Conservation (phyloP, 2,797 vertebrate genomes). For the Oreortyx pictus region DNA sequence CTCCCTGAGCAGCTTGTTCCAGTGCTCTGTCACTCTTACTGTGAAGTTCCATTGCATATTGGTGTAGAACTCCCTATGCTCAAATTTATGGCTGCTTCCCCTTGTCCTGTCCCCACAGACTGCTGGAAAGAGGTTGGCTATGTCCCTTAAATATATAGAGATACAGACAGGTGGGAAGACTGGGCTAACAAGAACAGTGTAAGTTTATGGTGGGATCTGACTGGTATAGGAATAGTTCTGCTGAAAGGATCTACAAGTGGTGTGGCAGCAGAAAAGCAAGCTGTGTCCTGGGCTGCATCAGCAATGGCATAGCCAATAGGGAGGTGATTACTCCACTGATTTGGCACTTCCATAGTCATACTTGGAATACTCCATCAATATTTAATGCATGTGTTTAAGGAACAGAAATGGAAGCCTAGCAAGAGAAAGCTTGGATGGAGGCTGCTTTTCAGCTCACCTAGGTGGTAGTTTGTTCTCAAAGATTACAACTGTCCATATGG, state of each 20-base stretch:
- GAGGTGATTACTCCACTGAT: not conserved
- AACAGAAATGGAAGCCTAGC: not conserved
- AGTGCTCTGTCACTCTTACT: too few relatives aligned
- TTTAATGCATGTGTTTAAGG: not conserved
- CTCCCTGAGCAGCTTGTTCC: too few relatives aligned
- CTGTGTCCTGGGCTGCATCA: not conserved
- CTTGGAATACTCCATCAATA: not conserved
- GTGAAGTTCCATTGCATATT: too few relatives aligned
- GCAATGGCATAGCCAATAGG: fast-evolving
- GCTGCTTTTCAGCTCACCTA: not conserved
- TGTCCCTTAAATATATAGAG: too few relatives aligned
- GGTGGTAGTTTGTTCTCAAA: not conserved
- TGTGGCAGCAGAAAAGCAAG: not conserved
- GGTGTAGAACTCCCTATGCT: too few relatives aligned
- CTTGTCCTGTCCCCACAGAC: too few relatives aligned
- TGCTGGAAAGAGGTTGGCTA: too few relatives aligned
- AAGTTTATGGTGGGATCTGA: not conserved
- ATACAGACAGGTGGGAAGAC: fast-evolving
- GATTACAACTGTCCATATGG: too few relatives aligned
- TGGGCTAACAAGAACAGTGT: not conserved
- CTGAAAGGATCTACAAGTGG: not conserved
- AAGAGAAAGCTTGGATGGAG: not conserved
- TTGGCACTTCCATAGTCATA: not conserved
- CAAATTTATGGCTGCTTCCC: too few relatives aligned
- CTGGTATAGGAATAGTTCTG: not conserved